A percentile compares a stretch with the other conserved stretches of the same genome.
These are phyloP conservation scores for Heliothis subflexa DNA, from an alignment of 1,140 invertebrate species.

Conservation along the genomic window DNA sequence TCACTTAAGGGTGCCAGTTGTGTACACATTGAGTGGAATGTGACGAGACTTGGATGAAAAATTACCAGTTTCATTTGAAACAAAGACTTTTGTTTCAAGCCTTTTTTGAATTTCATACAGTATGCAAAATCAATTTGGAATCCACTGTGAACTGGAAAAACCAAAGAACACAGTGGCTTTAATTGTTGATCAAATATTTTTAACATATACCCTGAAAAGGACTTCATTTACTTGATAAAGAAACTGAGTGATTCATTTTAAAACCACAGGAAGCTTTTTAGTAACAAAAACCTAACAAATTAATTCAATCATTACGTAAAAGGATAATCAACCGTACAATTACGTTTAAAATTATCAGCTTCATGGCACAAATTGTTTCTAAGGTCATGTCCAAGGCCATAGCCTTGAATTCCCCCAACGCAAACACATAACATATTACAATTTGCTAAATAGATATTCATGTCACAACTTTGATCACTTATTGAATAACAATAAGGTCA, in stretches of 20 bases:
- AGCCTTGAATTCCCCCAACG: conserved; percentile 14
- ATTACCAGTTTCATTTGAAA: conserved; percentile 7
- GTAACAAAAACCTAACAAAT: background rate
- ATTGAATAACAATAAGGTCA: conserved; percentile 41
- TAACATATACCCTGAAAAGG: background rate
- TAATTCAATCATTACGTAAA: background rate
- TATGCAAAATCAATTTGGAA: conserved; percentile 4
- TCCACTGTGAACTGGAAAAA: conserved; percentile 12
- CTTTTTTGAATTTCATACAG: background rate
- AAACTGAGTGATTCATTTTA: background rate
- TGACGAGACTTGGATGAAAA: conserved; percentile 9
- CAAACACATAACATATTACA: conserved; percentile 12
- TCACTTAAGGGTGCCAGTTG: conserved; percentile 35
- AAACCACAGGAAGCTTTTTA: background rate
- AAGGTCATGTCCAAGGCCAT: conserved; percentile 29
- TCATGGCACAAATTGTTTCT: conserved; percentile 15
- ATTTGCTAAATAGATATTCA: conserved; percentile 29
- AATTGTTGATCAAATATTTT: background rate
- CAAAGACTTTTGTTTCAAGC: background rate
- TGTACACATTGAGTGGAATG: background rate
- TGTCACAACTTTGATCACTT: conserved; percentile 35
- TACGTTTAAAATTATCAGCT: background rate
- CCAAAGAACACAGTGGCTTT: background rate
- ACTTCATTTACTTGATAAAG: no score
- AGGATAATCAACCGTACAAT: conserved; percentile 21